Percentiles rank a stretch among this genome's conserved stretches.
Evolutionary conservation across 2,113 vertebrate species (phyloP).

Genomic region (Hippoglossus stenolepis): DNA sequence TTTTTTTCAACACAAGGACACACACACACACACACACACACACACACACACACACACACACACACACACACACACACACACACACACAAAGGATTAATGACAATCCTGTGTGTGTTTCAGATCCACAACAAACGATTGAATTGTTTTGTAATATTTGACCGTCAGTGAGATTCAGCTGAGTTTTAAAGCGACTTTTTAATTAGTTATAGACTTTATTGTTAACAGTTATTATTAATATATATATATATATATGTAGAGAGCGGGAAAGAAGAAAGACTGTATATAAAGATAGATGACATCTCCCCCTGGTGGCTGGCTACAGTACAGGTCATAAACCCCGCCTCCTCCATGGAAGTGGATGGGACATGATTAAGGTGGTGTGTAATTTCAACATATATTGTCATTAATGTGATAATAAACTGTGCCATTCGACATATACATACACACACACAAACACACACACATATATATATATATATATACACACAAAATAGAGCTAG

Average conservation of each 20-base stretch:
- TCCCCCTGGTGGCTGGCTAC: not conserved
- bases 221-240: too few species aligned
- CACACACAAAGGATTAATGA: not conserved
- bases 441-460: too few species aligned
- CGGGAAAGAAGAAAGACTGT: not conserved
- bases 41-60: too few species aligned
- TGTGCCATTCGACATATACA: too few species aligned
- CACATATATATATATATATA: too few species aligned
- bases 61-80: not conserved
- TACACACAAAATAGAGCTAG: too few species aligned
- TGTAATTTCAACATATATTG: too few species aligned
- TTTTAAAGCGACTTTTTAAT: not conserved
- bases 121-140: not conserved
- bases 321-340: not conserved
- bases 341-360: not conserved
- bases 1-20: conserved; percentile 26
- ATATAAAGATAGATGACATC: too few species aligned
- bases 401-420: too few species aligned
- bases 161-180: too few species aligned
- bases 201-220: not conserved
- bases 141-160: not conserved
- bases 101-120: not conserved
- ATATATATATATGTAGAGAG: not conserved
- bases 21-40: not conserved
- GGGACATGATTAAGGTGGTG: too few species aligned